Conservation (phyloP, 1,140 invertebrate species). For the Lasioglossum albipes region DNA sequence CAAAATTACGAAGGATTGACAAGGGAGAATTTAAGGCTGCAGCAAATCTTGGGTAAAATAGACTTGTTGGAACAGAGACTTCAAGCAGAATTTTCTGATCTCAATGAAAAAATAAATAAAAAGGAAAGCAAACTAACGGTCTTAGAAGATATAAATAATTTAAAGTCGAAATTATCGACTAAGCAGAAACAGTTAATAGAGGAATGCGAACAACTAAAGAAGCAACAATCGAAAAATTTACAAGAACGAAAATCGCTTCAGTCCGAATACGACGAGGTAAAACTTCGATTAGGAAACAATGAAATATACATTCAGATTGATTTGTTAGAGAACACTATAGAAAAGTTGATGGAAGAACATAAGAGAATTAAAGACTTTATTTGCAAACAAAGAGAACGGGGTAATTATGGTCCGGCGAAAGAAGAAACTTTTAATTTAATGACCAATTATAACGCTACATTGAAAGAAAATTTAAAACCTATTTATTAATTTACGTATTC, state of each 20-base stretch:
- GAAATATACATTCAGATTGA: conserved; percentile 74
- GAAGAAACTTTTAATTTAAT: conserved; percentile 55
- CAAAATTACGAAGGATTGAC: conserved; percentile 66
- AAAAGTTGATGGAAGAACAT: conserved; percentile 66
- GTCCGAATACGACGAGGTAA: conserved; percentile 67
- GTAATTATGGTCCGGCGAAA: conserved; percentile 66
- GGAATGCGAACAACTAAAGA: conserved; percentile 64
- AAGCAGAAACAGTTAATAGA: conserved; percentile 63
- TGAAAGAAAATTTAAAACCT: conserved; percentile 65
- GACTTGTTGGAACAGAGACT: conserved; percentile 71
- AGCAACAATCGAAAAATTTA: conserved; percentile 53
- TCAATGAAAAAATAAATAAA: conserved; percentile 64
- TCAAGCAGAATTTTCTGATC: conserved; percentile 64
- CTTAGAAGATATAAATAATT: conserved; percentile 65
- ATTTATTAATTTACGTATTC: conserved; percentile 68
- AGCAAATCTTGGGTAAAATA: conserved; percentile 70
- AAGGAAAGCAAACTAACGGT: conserved; percentile 61
- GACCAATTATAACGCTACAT: conserved; percentile 57
- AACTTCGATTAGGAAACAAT: conserved; percentile 69
- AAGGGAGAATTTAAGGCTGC: conserved; percentile 66
- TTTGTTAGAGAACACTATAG: conserved; percentile 70
- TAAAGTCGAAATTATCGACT: conserved; percentile 60
- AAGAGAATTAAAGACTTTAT: conserved; percentile 65
- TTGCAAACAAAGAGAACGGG: conserved; percentile 53
- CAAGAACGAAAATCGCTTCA: conserved; percentile 61